A percentile compares a stretch with the other conserved stretches of the same genome.
Evolutionary conservation across 2,888 invertebrate species (phyloP).

Genomic region (Gymnocheta viridis): DNA sequence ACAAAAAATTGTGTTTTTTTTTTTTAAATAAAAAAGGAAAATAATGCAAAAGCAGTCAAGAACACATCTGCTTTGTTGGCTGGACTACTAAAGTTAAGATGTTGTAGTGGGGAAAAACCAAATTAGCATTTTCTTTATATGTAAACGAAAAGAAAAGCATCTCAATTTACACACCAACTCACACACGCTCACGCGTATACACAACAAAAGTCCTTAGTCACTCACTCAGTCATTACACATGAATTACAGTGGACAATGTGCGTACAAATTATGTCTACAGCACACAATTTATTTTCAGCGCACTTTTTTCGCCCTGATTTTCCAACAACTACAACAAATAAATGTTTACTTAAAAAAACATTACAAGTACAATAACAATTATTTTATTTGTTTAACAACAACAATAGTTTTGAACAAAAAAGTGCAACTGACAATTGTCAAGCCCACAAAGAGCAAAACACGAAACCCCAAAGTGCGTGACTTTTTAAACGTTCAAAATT

Average conservation of each 20-base stretch:
- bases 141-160: neutral
- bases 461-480: conserved; percentile 60
- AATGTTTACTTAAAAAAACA: neutral
- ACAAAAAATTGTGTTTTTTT: neutral
- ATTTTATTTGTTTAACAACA: conserved; percentile 66
- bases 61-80: conserved; percentile 11
- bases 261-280: conserved; percentile 66
- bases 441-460: conserved; percentile 46
- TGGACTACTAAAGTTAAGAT: conserved; percentile 19
- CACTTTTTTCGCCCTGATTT: neutral
- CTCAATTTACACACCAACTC: neutral
- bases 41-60: conserved; percentile 20
- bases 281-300: conserved; percentile 38
- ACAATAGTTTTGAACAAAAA: conserved; percentile 26
- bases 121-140: conserved; percentile 56
- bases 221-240: conserved; percentile 58
- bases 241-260: conserved; percentile 70
- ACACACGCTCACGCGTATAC: neutral
- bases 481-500: conserved; percentile 45
- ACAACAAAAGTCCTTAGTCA: conserved; percentile 18
- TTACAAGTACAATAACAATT: conserved; percentile 54
- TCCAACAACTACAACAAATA: conserved; percentile 20
- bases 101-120: neutral
- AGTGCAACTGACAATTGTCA: conserved; percentile 68
- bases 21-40: neutral